Conservation (phyloP, 2,888 invertebrate species). For the Trissolcus brochymenae region DNA sequence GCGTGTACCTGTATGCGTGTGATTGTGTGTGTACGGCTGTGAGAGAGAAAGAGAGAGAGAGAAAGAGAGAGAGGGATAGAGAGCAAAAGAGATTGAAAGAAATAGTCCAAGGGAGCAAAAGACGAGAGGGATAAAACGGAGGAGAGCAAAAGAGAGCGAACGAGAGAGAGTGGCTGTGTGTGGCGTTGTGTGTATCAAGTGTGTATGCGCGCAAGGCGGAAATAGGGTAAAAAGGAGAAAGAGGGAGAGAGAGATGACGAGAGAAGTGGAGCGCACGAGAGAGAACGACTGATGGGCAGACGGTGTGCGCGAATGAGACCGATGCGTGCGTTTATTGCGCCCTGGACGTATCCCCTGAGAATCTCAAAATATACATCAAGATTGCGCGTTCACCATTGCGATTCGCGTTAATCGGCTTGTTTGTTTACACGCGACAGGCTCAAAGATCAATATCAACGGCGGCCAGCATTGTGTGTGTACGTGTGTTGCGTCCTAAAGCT, state of each 20-base stretch:
- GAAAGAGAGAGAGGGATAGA: conserved; percentile 27
- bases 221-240: conserved; percentile 55
- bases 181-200: conserved; percentile 41
- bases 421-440: conserved; percentile 46
- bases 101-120: conserved; percentile 42
- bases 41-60: conserved; percentile 50
- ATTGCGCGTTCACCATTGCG: conserved; percentile 23
- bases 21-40: conserved; percentile 41
- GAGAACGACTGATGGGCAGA: conserved; percentile 32
- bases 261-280: conserved; percentile 54
- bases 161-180: conserved; percentile 8
- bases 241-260: conserved; percentile 57
- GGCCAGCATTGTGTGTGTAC: conserved; percentile 31
- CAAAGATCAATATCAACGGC: conserved; percentile 38
- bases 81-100: conserved; percentile 33
- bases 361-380: conserved; percentile 37
- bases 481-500: conserved; percentile 24
- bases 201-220: conserved; percentile 48
- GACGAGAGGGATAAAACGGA: conserved; percentile 45
- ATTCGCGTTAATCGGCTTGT: conserved; percentile 23
- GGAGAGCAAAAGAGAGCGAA: conserved; percentile 20
- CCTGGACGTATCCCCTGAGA: conserved; percentile 55
- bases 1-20: conserved; percentile 50
- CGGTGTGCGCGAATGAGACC: conserved; percentile 27
- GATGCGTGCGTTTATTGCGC: conserved; percentile 49